Conservation (phyloP, 2,888 invertebrate species). For the Monoplex corrugatus region DNA sequence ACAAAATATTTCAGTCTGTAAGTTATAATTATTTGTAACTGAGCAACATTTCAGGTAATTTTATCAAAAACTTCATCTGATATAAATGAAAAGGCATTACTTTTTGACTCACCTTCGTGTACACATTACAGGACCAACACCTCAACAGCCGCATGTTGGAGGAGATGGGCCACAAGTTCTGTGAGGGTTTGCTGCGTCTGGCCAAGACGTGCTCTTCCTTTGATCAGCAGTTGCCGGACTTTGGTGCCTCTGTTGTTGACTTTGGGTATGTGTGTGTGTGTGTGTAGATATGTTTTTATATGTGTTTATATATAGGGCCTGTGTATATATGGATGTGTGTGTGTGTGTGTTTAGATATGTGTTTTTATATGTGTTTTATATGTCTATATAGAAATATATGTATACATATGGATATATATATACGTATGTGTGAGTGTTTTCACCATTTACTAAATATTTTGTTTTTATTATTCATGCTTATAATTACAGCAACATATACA, state of each 20-base stretch:
- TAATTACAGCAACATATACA: no score
- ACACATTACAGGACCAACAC: slow-evolving; percentile 79
- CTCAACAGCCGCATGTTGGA: slow-evolving; percentile 78
- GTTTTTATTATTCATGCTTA: no score
- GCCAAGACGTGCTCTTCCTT: slow-evolving; percentile 57
- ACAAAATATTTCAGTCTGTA: no score
- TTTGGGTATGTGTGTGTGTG: slow-evolving; percentile 33
- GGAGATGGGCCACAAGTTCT: slow-evolving; percentile 80
- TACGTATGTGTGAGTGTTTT: no score
- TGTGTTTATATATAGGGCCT: neutral
- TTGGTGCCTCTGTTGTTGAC: slow-evolving; percentile 26
- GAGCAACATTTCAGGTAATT: no score
- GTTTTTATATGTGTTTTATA: neutral
- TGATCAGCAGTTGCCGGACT: slow-evolving; percentile 56
- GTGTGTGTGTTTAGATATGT: neutral
- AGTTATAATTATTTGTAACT: no score
- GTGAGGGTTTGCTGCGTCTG: slow-evolving; percentile 76
- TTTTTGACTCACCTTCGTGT: no score
- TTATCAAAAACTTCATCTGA: no score
- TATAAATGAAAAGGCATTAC: no score
- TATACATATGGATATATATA: no score
- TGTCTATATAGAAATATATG: neutral
- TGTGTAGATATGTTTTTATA: neutral
- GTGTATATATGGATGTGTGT: neutral
- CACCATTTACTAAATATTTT: no score